These are phyloP conservation scores for Calidris pygmaea DNA, from an alignment of 2,113 vertebrate genomes.

Conservation along the genomic window DNA sequence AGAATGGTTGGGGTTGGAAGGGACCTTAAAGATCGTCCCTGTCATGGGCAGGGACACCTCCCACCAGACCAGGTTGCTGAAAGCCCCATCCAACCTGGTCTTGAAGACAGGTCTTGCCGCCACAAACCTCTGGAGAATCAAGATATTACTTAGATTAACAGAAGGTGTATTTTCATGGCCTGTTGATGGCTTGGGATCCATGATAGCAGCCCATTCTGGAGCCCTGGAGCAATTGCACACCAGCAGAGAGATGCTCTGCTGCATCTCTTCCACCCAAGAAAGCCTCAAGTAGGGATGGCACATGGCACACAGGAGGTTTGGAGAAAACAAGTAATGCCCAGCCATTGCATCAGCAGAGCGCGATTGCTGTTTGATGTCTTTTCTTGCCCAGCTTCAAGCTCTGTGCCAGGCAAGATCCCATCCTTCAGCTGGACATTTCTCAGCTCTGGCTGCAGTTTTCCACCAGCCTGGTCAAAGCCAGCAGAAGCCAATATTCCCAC, in stretches of 20 bases:
- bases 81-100: too few species aligned
- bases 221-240: too few species aligned
- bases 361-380: not conserved
- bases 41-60: too few species aligned
- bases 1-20: too few species aligned
- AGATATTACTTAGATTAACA: too few species aligned
- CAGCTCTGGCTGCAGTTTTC: not conserved
- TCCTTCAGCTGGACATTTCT: too few species aligned
- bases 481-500: not conserved
- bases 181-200: not conserved
- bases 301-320: not conserved
- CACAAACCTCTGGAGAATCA: fast-evolving
- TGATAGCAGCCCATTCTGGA: fast-evolving
- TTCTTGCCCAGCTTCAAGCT: not conserved
- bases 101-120: too few species aligned
- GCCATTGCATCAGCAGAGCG: not conserved
- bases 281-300: not conserved
- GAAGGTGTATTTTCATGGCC: not conserved
- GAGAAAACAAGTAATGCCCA: not conserved
- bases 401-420: fast-evolving
- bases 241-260: not conserved
- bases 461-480: not conserved
- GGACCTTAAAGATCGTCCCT: too few species aligned
- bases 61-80: too few species aligned
- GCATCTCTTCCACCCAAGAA: not conserved